Percentiles rank a stretch among this genome's conserved stretches.
phyloP scores from a whole-genome alignment of 2,797 vertebrate species.

The Helicolenus hilgendorfi region DNA sequence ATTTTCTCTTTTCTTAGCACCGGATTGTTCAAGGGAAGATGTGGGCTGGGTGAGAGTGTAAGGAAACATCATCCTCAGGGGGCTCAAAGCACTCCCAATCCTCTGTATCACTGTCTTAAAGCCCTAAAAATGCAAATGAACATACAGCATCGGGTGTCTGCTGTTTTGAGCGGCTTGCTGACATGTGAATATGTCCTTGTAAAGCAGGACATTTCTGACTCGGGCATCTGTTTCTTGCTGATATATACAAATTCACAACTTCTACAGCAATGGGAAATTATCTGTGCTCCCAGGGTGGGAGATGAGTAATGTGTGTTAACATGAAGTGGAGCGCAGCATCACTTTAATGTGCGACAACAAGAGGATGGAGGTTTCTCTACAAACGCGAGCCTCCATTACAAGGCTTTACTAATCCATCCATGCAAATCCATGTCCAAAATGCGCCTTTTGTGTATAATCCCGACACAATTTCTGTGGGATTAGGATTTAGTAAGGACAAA shows the following conservation, averaged over 20 bases:
- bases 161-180: constrained; percentile 67
- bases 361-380: constrained; percentile 71
- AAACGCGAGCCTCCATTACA: constrained; percentile 85
- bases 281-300: constrained; percentile 65
- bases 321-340: constrained; percentile 59
- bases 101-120: constrained; percentile 64
- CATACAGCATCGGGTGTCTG: constrained; percentile 51
- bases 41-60: constrained; percentile 55
- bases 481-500: constrained; percentile 78
- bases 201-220: constrained; percentile 61
- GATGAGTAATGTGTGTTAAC: constrained; percentile 77
- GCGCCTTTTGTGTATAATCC: constrained; percentile 90
- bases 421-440: constrained; percentile 89
- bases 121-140: constrained; percentile 64
- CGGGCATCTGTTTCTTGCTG: constrained; percentile 79
- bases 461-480: constrained; percentile 86
- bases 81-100: constrained; percentile 65
- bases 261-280: constrained; percentile 64
- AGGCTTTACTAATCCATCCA: constrained; percentile 88
- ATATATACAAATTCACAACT: constrained; percentile 76
- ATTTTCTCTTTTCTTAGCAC: constrained; percentile 55
- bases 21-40: constrained; percentile 55
- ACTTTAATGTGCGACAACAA: constrained; percentile 73
- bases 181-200: constrained; percentile 64
- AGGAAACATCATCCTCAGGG: constrained; percentile 59